Evolutionary conservation across 2,888 invertebrate genomes (phyloP).

Genomic region (Operophtera brumata): DNA sequence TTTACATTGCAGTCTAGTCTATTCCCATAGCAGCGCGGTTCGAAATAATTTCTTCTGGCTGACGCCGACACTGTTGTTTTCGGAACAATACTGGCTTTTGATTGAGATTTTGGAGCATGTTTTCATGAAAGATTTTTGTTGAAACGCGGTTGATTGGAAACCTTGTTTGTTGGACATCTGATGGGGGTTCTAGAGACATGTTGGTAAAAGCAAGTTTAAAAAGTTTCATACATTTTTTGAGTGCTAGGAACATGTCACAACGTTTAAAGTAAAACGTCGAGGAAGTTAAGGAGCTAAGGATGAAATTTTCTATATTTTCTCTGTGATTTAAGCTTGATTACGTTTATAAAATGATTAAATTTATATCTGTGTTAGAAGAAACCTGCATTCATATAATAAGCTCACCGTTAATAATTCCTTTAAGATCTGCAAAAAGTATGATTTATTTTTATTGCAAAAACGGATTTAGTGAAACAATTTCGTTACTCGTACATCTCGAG

Average conservation of each 20-base stretch:
- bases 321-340: no score
- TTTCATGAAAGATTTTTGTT: slow-evolving; percentile 5
- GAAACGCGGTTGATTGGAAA: slow-evolving; percentile 10
- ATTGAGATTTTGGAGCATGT: slow-evolving; percentile 10
- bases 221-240: no score
- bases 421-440: neutral
- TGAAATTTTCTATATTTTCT: no score
- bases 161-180: slow-evolving; percentile 1
- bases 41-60: slow-evolving; percentile 11
- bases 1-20: neutral
- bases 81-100: slow-evolving; percentile 10
- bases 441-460: slow-evolving; percentile 7
- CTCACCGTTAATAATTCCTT: neutral
- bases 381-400: neutral
- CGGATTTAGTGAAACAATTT: slow-evolving; percentile 13
- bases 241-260: no score
- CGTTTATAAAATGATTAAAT: no score
- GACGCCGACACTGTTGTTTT: slow-evolving; percentile 8
- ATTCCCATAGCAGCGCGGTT: neutral
- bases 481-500: slow-evolving; percentile 9
- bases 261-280: no score
- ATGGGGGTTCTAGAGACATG: neutral
- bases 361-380: no score
- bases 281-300: no score
- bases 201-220: no score